These are phyloP conservation scores for Chamaea fasciata DNA, from an alignment of 2,113 vertebrate genomes.

Conservation along the genomic window DNA sequence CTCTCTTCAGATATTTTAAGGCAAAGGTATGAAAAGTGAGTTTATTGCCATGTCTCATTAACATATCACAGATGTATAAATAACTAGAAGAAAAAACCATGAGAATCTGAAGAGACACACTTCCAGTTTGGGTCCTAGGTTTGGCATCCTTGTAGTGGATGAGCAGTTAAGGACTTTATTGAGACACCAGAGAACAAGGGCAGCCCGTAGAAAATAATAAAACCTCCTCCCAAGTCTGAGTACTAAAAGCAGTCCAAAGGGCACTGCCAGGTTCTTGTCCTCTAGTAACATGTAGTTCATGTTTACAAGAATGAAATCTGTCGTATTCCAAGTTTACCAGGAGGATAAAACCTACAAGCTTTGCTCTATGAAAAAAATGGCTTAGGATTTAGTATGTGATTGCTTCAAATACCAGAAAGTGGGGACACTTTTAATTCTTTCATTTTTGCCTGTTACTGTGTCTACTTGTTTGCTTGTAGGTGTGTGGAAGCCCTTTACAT, in stretches of 20 bases:
- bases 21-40: neutral
- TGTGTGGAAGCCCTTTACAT: conserved; percentile 92
- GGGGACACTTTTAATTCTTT: neutral
- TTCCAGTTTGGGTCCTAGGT: neutral
- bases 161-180: neutral
- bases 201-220: neutral
- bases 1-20: neutral
- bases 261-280: neutral
- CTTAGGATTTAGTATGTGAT: neutral
- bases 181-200: neutral
- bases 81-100: neutral
- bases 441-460: neutral
- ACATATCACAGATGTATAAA: neutral
- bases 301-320: neutral
- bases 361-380: neutral
- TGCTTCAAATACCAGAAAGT: neutral
- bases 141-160: neutral
- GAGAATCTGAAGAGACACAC: neutral
- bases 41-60: neutral
- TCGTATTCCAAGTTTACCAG: neutral
- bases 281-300: neutral
- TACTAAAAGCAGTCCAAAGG: neutral
- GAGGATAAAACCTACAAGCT: neutral
- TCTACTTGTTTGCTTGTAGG: conserved; percentile 73
- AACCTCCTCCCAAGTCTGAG: neutral